Percentiles rank a stretch among this genome's conserved stretches.
These are phyloP conservation scores for Sebastes trivittatus DNA, from an alignment of 2,797 vertebrate genomes.

Conservation along the genomic window DNA sequence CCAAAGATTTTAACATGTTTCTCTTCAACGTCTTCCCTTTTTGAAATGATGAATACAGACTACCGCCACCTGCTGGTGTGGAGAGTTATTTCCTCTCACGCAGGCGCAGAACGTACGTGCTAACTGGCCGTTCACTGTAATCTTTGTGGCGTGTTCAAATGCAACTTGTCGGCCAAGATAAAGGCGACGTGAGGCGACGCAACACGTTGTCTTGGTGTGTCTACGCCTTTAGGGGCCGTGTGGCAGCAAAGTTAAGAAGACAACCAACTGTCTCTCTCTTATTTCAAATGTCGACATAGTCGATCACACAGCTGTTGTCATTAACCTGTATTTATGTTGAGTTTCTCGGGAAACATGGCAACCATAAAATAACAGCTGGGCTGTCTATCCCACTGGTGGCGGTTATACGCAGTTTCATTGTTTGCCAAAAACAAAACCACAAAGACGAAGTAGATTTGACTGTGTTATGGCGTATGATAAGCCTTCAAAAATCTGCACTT, in stretches of 20 bases:
- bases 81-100: too few relatives aligned
- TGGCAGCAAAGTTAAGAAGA: background rate
- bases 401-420: background rate
- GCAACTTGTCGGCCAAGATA: too few relatives aligned
- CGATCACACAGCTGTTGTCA: background rate
- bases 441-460: background rate
- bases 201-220: too few relatives aligned
- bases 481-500: background rate
- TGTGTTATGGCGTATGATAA: background rate
- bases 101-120: too few relatives aligned
- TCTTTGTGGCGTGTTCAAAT: too few relatives aligned
- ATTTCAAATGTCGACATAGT: background rate
- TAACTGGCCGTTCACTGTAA: fast-evolving
- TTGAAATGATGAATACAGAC: too few relatives aligned
- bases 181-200: too few relatives aligned
- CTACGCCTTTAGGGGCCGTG: background rate
- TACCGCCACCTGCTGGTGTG: too few relatives aligned
- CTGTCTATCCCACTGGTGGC: background rate
- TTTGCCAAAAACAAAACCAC: background rate
- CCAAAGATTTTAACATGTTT: background rate
- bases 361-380: background rate
- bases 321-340: background rate
- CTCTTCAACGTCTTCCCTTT: background rate
- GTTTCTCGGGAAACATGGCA: background rate
- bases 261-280: background rate